Evolutionary conservation across 1,140 invertebrate genomes (phyloP).

Genomic region (Drosophila triauraria): DNA sequence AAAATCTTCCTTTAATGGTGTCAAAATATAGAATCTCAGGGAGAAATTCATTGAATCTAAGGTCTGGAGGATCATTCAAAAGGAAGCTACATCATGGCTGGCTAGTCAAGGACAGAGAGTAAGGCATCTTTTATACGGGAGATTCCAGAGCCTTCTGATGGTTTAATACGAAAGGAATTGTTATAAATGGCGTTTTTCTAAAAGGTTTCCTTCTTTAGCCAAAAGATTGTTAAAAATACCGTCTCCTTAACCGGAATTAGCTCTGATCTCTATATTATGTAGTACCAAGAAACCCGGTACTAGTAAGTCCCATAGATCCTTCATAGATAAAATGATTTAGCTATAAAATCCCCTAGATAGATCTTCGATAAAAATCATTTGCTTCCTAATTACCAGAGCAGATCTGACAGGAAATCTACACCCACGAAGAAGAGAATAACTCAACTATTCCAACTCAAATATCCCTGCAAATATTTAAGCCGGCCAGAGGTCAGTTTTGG

Average conservation of each 20-base stretch:
- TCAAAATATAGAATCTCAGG: constrained; percentile 61
- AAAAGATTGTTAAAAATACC: background rate
- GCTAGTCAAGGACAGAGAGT: constrained; percentile 27
- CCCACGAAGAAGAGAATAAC: background rate
- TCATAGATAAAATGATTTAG: constrained; percentile 18
- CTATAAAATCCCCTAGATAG: constrained; percentile 5
- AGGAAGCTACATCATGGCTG: constrained; percentile 16
- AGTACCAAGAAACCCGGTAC: background rate
- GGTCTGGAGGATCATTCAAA: background rate
- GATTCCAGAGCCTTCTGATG: background rate
- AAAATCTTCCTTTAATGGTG: constrained; percentile 72
- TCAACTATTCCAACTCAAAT: constrained; percentile 22
- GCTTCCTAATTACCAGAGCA: constrained; percentile 13
- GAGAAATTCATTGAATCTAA: constrained; percentile 11
- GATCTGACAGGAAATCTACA: constrained; percentile 9
- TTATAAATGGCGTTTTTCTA: background rate
- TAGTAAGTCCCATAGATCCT: background rate
- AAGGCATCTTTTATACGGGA: constrained; percentile 5
- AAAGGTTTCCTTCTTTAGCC: background rate
- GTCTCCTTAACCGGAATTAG: background rate
- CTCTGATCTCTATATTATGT: background rate
- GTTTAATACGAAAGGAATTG: constrained; percentile 9
- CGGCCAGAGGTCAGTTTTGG: constrained; percentile 57
- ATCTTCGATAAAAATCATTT: constrained; percentile 35
- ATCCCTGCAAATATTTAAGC: constrained; percentile 34